A percentile compares a stretch with the other conserved stretches of the same genome.
phyloP scores from a whole-genome alignment of 2,888 invertebrate genomes.

The Geotrupes spiniger region DNA sequence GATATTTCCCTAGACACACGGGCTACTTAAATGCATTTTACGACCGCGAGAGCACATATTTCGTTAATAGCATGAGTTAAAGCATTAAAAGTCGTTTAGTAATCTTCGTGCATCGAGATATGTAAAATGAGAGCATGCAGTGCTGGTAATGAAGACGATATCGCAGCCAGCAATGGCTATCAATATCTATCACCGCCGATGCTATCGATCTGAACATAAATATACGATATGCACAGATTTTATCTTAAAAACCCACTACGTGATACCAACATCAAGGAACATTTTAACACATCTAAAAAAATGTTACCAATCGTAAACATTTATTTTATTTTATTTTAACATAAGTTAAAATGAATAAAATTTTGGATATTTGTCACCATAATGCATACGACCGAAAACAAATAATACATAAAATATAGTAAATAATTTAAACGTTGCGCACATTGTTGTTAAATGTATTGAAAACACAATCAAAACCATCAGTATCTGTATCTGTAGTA shows the following conservation, averaged over 20 bases:
- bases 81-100: slow-evolving; percentile 49
- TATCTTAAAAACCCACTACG: neutral
- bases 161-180: slow-evolving; percentile 18
- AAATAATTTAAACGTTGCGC: too few species aligned
- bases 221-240: slow-evolving; percentile 20
- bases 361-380: too few species aligned
- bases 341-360: too few species aligned
- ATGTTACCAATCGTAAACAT: too few species aligned
- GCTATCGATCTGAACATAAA: slow-evolving; percentile 26
- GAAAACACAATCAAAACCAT: too few species aligned
- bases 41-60: slow-evolving; percentile 39
- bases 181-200: slow-evolving; percentile 30
- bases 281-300: too few species aligned
- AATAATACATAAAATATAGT: too few species aligned
- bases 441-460: too few species aligned
- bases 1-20: slow-evolving; percentile 42
- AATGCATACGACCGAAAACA: too few species aligned
- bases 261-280: neutral
- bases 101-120: slow-evolving; percentile 51
- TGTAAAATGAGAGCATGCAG: slow-evolving; percentile 50
- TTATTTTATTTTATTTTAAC: too few species aligned
- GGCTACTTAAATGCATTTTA: slow-evolving; percentile 32
- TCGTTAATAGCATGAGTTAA: slow-evolving; percentile 49
- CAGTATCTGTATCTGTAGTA: too few species aligned
- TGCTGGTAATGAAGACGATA: slow-evolving; percentile 35